Conservation (phyloP, 2,797 vertebrate species). For the Leucoraja ocellata region DNA sequence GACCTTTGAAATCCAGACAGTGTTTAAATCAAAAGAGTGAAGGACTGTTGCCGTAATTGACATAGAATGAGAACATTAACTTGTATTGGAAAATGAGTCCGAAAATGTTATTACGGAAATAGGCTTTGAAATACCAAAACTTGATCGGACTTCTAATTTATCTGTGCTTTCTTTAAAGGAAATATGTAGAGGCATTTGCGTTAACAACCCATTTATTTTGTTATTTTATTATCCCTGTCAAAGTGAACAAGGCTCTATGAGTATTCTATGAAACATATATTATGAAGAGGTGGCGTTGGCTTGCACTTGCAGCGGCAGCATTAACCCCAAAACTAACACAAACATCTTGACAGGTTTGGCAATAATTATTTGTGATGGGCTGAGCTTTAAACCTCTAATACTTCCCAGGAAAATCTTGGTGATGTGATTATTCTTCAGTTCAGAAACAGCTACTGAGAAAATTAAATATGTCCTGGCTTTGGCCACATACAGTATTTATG, state of each 20-base stretch:
- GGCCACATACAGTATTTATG: not conserved
- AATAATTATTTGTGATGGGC: not conserved
- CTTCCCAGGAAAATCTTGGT: not conserved
- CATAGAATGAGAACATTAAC: too few relatives aligned
- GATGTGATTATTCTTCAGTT: not conserved
- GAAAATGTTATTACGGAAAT: not conserved
- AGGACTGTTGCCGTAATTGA: not conserved
- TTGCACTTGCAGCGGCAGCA: not conserved
- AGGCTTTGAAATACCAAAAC: not conserved
- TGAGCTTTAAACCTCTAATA: not conserved
- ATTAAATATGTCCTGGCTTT: not conserved
- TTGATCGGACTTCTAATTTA: not conserved
- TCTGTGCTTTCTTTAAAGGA: not conserved
- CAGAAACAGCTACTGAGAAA: not conserved
- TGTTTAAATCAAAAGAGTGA: not conserved
- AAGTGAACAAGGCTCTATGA: not conserved
- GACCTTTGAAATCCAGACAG: not conserved
- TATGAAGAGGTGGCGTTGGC: not conserved
- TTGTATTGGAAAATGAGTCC: constrained; percentile 13
- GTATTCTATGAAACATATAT: not conserved
- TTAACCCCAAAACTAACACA: not conserved
- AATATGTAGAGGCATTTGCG: not conserved
- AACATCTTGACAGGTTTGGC: not conserved
- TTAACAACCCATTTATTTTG: not conserved
- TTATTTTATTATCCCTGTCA: not conserved